Conservation (phyloP, 2,113 vertebrate species). For the Ursus arctos region DNA sequence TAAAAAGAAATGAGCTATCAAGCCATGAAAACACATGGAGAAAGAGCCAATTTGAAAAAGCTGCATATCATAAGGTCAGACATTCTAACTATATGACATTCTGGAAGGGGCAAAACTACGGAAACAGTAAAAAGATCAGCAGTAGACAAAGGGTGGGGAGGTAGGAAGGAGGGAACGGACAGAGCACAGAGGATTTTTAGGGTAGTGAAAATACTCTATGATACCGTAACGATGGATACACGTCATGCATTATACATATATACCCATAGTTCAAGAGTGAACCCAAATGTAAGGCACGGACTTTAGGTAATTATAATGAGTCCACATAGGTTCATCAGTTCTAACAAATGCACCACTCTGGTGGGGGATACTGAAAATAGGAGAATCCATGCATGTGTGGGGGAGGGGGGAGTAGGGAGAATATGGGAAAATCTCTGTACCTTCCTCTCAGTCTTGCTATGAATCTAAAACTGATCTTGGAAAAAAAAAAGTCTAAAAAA, state of each 20-base stretch:
- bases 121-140: neutral
- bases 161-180: neutral
- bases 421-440: slow-evolving; percentile 4
- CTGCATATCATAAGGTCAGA: neutral
- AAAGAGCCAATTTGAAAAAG: neutral
- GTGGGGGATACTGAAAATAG: neutral
- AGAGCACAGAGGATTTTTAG: neutral
- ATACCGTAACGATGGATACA: neutral
- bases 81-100: neutral
- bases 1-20: slow-evolving; percentile 36
- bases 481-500: neutral
- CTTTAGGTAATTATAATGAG: neutral
- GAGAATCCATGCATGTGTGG: neutral
- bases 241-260: neutral
- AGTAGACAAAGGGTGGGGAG: neutral
- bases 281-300: neutral
- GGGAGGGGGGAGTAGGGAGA: too few relatives aligned
- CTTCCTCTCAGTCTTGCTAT: slow-evolving; percentile 7
- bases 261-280: neutral
- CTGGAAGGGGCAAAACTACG: neutral
- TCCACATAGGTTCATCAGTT: neutral
- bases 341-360: neutral
- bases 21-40: neutral
- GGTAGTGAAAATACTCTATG: neutral
- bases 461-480: slow-evolving; percentile 6